These are phyloP conservation scores for Penaeus vannamei DNA, from an alignment of 1,140 invertebrate genomes.

Conservation along the genomic window DNA sequence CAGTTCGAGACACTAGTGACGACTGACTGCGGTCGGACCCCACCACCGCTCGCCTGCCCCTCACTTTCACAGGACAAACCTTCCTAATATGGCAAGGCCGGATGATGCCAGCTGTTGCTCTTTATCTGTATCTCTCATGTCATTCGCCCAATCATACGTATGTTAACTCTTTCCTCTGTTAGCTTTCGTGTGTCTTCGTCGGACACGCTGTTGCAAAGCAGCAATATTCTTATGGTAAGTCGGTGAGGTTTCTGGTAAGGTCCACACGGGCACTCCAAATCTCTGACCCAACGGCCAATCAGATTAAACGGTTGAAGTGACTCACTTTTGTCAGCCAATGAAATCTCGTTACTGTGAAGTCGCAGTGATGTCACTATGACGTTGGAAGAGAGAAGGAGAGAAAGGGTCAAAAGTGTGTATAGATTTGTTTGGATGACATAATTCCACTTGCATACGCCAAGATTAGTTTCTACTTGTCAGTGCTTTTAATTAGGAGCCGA, in stretches of 20 bases:
- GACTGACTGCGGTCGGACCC: constrained; percentile 32
- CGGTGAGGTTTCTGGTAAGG: constrained; percentile 39
- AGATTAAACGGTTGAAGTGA: constrained; percentile 46
- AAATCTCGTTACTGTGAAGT: constrained; percentile 37
- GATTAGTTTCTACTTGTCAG: neutral
- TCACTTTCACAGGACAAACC: constrained; percentile 62
- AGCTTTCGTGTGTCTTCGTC: constrained; percentile 29
- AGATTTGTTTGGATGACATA: constrained; percentile 38
- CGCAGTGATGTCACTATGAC: constrained; percentile 63
- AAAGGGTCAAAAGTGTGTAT: constrained; percentile 26
- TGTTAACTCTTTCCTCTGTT: neutral
- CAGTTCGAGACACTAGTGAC: constrained; percentile 38
- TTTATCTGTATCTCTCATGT: constrained; percentile 44
- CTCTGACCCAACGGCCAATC: constrained; percentile 56
- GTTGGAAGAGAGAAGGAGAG: constrained; percentile 46
- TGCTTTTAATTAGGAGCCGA: neutral
- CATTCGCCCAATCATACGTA: neutral
- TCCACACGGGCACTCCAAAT: constrained; percentile 52
- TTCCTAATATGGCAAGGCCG: constrained; percentile 64
- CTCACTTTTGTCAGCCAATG: constrained; percentile 53
- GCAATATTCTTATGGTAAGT: neutral
- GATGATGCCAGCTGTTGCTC: constrained; percentile 59
- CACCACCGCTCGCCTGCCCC: constrained; percentile 38
- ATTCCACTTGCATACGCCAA: neutral
- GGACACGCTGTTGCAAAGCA: neutral